A percentile compares a stretch with the other conserved stretches of the same genome.
phyloP scores from a whole-genome alignment of 1,140 invertebrate genomes.

The Pantala flavescens region DNA sequence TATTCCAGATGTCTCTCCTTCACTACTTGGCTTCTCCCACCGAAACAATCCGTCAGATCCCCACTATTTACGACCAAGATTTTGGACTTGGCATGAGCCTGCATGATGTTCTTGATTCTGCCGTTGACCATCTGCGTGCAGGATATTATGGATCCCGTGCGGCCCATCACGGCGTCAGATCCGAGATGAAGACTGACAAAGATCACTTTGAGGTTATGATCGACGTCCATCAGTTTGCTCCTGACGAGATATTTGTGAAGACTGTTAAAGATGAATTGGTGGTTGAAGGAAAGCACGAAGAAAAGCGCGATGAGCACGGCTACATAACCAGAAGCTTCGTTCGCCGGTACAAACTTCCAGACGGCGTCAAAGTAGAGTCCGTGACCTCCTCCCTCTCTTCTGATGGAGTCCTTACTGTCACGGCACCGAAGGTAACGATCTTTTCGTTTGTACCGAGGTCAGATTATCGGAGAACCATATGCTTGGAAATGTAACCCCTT shows the following conservation, averaged over 20 bases:
- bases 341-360: conserved; percentile 54
- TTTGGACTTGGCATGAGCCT: conserved; percentile 59
- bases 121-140: conserved; percentile 26
- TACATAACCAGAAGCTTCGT: conserved; percentile 55
- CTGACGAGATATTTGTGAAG: conserved; percentile 57
- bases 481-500: too few species aligned
- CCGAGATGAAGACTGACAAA: conserved; percentile 59
- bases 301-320: conserved; percentile 52
- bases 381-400: conserved; percentile 57
- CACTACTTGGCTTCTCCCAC: conserved; percentile 28
- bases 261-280: conserved; percentile 49
- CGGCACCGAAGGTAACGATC: conserved; percentile 31
- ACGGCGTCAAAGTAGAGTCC: conserved; percentile 49
- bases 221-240: conserved; percentile 61
- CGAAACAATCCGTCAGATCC: conserved; percentile 47
- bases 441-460: too few species aligned
- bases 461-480: too few species aligned
- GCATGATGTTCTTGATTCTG: conserved; percentile 50
- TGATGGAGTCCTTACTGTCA: conserved; percentile 61
- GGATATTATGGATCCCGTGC: conserved; percentile 59
- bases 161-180: conserved; percentile 43
- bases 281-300: conserved; percentile 61
- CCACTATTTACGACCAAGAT: conserved; percentile 64
- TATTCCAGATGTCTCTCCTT: conserved; percentile 13
- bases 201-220: conserved; percentile 47